Base-by-base conservation (phyloP, 2,888 invertebrate genomes). In the Pinctada fucata region DNA sequence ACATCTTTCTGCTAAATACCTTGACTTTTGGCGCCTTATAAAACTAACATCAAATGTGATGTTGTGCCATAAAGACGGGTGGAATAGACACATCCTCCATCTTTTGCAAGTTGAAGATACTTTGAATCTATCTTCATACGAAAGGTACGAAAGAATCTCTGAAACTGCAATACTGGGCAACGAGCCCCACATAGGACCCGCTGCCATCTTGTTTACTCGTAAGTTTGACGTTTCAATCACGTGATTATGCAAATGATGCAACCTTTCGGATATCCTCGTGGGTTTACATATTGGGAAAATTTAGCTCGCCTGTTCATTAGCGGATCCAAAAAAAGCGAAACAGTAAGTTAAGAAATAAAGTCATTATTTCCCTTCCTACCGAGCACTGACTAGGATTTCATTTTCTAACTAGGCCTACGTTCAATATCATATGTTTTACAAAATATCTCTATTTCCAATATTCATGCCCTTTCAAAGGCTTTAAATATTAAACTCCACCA, bases 31-130 rank as follows among this genome's bases (percentile, higher is more conserved):
- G 72, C 88, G 84, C 49, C 85, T 81, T 72, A 82, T 80, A 78
- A 81, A 84, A 74, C 83, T 82, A 64, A 88, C 77, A 74, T 86
- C 83, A 72, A 90, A 87, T 45, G 81, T 74, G 49, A 91, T 79
- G 66, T 81, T 86, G 70, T 79, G 86, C 92, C 92, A 92, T 76
- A 92, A 86, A 66, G 87, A 87, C 70, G 91, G 91, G 81, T 91
- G 91, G 84, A 91, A 93, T 31, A 93, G 86, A 80, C 90, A 92
- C 71, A 88, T 87, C 83, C 95, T 93, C 95, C 95, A 95, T 90
- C 93, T 92, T 90, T 93, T 94, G 88, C 94, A 95, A 64, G 93
- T 93, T 81, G 94, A 93, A 69, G 94, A 93, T 81, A 94, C 94
- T 83, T 91, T 92, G 50, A 94, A 90, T 89, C 93, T 93, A 89